Evolutionary conservation across 2,888 invertebrate species (phyloP).

Genomic region (Drosophila gaucha): DNA sequence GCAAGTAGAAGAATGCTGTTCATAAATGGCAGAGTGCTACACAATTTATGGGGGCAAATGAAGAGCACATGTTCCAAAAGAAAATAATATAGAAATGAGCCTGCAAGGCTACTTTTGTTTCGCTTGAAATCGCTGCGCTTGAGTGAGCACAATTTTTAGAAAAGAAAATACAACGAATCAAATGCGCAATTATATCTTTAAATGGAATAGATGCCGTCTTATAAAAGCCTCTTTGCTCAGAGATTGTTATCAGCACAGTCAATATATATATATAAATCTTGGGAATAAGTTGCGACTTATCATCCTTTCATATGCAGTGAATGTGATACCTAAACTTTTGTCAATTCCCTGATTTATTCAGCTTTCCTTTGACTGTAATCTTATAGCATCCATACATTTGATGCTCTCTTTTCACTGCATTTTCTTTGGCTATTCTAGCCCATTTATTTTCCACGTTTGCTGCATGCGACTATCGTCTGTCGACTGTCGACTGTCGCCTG

Average conservation of each 20-base stretch:
- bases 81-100: conserved; percentile 13
- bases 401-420: conserved; percentile 3
- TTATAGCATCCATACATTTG: conserved; percentile 21
- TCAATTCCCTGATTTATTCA: conserved; percentile 45
- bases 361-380: conserved; percentile 15
- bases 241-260: too few relatives aligned
- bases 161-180: background rate
- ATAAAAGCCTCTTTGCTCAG: background rate
- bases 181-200: background rate
- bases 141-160: conserved; percentile 11
- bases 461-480: conserved; percentile 30
- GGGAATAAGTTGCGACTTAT: too few relatives aligned
- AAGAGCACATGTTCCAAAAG: conserved; percentile 44
- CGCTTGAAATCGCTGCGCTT: conserved; percentile 17
- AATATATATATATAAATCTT: too few relatives aligned
- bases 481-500: conserved; percentile 54
- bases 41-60: conserved; percentile 55
- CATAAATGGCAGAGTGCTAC: conserved; percentile 58
- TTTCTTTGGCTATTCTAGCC: conserved; percentile 23
- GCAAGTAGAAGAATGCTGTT: conserved; percentile 50
- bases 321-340: conserved; percentile 14
- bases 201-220: conserved; percentile 9
- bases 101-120: too few relatives aligned
- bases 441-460: conserved; percentile 46
- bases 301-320: too few relatives aligned